phyloP scores from a whole-genome alignment of 2,888 invertebrate genomes.

The Cyaniris semiargus region DNA sequence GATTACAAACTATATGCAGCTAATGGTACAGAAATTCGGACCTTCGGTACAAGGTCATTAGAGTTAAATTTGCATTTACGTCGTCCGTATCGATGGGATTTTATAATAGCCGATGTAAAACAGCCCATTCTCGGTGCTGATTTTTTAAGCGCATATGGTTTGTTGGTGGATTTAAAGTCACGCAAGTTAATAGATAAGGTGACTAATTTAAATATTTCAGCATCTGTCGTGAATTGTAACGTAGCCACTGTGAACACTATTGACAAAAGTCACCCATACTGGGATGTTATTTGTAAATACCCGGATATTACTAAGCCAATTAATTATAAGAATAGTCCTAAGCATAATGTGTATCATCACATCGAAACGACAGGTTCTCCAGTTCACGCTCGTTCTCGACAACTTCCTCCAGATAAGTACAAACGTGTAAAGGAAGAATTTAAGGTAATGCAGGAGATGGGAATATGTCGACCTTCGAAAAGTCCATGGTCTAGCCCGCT shows the following conservation, averaged over 20 bases:
- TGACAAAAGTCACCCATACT: slow-evolving; percentile 36
- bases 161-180: slow-evolving; percentile 35
- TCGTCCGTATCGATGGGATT: slow-evolving; percentile 33
- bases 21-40: slow-evolving; percentile 33
- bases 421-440: slow-evolving; percentile 9
- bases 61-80: slow-evolving; percentile 35
- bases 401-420: slow-evolving; percentile 8
- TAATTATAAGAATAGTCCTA: slow-evolving; percentile 32
- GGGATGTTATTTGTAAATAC: slow-evolving; percentile 34
- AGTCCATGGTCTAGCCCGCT: slow-evolving; percentile 46
- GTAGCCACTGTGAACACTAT: slow-evolving; percentile 34
- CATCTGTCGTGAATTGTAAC: slow-evolving; percentile 40
- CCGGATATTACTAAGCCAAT: slow-evolving; percentile 38
- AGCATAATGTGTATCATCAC: slow-evolving; percentile 11
- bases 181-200: slow-evolving; percentile 36
- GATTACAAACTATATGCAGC: slow-evolving; percentile 34
- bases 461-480: slow-evolving; percentile 44
- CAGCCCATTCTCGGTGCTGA: slow-evolving; percentile 37
- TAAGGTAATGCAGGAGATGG: slow-evolving; percentile 39
- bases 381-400: slow-evolving; percentile 19
- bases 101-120: slow-evolving; percentile 35
- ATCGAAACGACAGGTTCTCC: slow-evolving; percentile 11
- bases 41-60: slow-evolving; percentile 33
- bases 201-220: slow-evolving; percentile 39
- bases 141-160: slow-evolving; percentile 37